phyloP scores from a whole-genome alignment of 2,797 vertebrate genomes.

The Lateolabrax maculatus region DNA sequence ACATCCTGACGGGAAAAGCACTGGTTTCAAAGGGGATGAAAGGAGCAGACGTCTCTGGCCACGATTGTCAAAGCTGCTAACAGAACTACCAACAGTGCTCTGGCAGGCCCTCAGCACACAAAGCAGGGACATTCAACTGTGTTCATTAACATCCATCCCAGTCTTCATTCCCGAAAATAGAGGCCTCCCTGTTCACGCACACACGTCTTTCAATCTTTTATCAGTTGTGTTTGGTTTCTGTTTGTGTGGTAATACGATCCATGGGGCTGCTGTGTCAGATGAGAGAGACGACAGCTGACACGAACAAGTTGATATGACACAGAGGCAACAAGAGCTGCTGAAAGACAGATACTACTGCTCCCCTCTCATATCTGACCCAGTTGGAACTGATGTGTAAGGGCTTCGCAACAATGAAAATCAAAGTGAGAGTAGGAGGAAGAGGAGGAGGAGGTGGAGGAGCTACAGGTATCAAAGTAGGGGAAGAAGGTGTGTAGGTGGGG shows the following conservation, averaged over 20 bases:
- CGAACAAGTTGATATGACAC: constrained; percentile 27
- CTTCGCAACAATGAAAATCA: constrained; percentile 52
- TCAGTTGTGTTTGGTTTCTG: neutral
- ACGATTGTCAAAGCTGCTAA: neutral
- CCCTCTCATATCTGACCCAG: constrained; percentile 54
- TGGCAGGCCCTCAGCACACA: neutral
- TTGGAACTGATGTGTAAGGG: constrained; percentile 60
- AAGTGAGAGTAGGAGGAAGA: constrained; percentile 21
- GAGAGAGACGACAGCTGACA: constrained; percentile 32
- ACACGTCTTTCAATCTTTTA: neutral
- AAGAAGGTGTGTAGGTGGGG: neutral
- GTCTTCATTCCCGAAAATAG: neutral
- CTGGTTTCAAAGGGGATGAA: neutral
- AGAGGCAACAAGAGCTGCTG: constrained; percentile 25
- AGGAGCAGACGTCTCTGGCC: neutral
- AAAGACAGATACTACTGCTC: constrained; percentile 20
- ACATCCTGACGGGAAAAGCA: too few relatives aligned
- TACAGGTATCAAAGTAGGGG: constrained; percentile 40
- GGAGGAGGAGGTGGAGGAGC: constrained; percentile 25
- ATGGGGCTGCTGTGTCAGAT: constrained; percentile 23
- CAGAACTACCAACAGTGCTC: neutral
- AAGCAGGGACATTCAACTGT: neutral
- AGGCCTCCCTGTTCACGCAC: neutral
- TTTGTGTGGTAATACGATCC: constrained; percentile 7
- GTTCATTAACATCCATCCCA: neutral